phyloP scores from a whole-genome alignment of 2,113 vertebrate species.

The Narcine bancroftii region DNA sequence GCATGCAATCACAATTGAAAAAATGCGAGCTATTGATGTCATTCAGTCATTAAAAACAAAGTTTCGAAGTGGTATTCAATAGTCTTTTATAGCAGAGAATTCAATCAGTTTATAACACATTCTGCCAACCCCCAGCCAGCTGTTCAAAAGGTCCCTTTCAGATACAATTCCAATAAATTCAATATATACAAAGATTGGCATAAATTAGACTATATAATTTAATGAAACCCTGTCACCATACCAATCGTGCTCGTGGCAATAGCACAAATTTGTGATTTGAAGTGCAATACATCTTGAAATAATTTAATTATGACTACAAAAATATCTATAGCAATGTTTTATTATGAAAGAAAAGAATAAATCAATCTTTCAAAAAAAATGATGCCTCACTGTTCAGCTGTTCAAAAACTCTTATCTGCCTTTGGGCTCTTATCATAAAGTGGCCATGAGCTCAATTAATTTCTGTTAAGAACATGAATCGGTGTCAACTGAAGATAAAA shows the following conservation, averaged over 20 bases:
- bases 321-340: neutral
- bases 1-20: neutral
- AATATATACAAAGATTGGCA: neutral
- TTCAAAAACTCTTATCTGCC: neutral
- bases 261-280: neutral
- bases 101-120: neutral
- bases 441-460: neutral
- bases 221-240: neutral
- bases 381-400: neutral
- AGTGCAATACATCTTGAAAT: neutral
- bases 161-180: neutral
- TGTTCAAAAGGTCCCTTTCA: neutral
- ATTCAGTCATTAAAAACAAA: neutral
- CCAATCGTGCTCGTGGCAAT: neutral
- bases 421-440: neutral
- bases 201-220: neutral
- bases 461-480: neutral
- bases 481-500: neutral
- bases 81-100: neutral
- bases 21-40: neutral
- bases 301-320: neutral
- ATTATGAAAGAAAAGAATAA: neutral
- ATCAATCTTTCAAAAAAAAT: neutral
- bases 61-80: neutral
- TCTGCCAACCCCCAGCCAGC: neutral